Base-by-base conservation (phyloP, 2,888 invertebrate species). In the Cerastoderma edule region DNA sequence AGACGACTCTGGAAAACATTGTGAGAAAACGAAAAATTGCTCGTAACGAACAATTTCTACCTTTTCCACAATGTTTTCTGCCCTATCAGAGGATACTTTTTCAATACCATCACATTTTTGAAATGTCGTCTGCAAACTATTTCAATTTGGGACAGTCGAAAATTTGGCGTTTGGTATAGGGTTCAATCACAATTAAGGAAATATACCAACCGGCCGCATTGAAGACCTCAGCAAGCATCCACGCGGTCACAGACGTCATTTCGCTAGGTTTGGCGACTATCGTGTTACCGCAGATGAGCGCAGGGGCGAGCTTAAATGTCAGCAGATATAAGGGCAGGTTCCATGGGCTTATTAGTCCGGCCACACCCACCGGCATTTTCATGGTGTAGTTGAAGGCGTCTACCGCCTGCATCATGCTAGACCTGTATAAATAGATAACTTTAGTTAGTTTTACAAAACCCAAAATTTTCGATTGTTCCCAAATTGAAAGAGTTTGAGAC, bases 191-290 rank as follows among this genome's bases (percentile, higher is more conserved):
- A 13, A 10, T 44, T 44, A 16, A 44, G 16, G 44, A 16, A 13
- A 16, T 13, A 44, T 44, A 13, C 53, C 4, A 54, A 94, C 94
- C 94, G 67, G 93, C 94, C 75, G 94, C 92, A 19, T 92, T 86
- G 24, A 94, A 89, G 6, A 94, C 85, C 67, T 93, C 89, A 83
- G 94, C 94, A 10, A 94, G 87, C 86, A 92, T 93, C 91, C 92
- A 94, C 0, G 94, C 94, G 0, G 94, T 94, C 1, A 94, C 93
- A 1, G 94, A 94, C 0, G 94, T 94, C 90, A 94, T 91, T 85
- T 94, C 94, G 86, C 94, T 94, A 1, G 94, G 94, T 81, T 94
- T 94, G 74, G 93, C 94, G 0, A 94, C 94, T 0, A 94, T 93
- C 1, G 94, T 94, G 85, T 92, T 91, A 16, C 92, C 92, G 32